phyloP scores from a whole-genome alignment of 2,113 vertebrate genomes.

The Delphinus delphis region DNA sequence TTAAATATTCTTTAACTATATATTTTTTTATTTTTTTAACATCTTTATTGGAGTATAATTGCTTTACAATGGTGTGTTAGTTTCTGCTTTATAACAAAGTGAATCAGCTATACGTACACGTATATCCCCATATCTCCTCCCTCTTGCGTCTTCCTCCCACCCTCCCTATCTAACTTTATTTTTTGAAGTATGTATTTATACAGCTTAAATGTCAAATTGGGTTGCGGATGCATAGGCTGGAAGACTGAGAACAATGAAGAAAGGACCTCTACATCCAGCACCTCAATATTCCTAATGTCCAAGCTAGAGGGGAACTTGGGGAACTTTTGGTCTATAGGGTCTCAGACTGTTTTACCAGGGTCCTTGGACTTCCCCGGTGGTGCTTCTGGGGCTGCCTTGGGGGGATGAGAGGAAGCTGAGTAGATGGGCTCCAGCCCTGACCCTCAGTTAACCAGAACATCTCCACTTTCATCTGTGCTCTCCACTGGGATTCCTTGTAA shows the following conservation, averaged over 20 bases:
- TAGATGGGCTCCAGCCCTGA: rapidly evolving
- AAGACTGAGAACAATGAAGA: not conserved
- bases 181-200: not conserved
- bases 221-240: not conserved
- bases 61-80: no score
- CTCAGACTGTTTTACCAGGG: not conserved
- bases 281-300: not conserved
- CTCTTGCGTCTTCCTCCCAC: no score
- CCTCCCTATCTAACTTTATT: not conserved
- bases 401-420: not conserved
- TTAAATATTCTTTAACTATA: not conserved
- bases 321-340: not conserved
- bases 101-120: no score
- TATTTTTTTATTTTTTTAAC: no score
- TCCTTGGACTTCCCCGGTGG: not conserved
- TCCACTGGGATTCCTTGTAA: not conserved
- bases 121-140: no score
- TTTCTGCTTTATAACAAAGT: no score
- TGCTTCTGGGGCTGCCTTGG: not conserved
- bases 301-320: not conserved
- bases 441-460: not conserved
- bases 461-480: not conserved
- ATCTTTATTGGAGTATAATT: no score
- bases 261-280: rapidly evolving
- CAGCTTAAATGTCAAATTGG: not conserved